Base-by-base conservation (phyloP, 1,140 invertebrate species). In the Drosophila saltans region DNA sequence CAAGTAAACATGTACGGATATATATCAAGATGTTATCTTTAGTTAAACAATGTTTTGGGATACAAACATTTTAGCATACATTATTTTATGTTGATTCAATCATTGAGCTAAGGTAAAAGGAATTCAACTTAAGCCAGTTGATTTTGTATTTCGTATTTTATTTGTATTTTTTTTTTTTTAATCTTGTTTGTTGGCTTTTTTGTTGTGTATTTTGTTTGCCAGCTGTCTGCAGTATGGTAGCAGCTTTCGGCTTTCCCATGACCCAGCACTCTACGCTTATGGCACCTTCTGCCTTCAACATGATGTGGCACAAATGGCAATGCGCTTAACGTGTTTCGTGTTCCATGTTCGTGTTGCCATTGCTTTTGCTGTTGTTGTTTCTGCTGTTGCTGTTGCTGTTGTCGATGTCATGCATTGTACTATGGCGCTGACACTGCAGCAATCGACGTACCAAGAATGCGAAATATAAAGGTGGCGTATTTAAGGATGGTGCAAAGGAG, bases 251-350 rank as follows among this genome's bases (percentile, higher is more conserved):
- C 64, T 55, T 86, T 85, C 82, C 66, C 82, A 85, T 72, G 82
- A 75, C 40, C 52, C 1, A 1, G 3, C 24, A 39, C 30, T 26
- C 24, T 30, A 28, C 4, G 45, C 9, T 11, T 16, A 26, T 16
- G 43, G 16, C 16, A 6, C 43, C 52, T 65, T 79, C 66, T 69
- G 76, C 73, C 72, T 73, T 77, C 72, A 62, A 63, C 75, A 66
- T 85, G 82, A 88, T 88, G 82, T 85, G 82, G 83, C 82, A 88
- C 83, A 85, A 85, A 85, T 85, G 81, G 81, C 81, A 84, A 84
- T 86, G 82, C 83, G 82, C 82, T 85, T 85, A 85, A 82, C 83
- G 83, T 85, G 74, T 76, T 79, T 75, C 77, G 73, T 78, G 78
- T 84, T 78, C 40, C 72, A 41, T 75, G 73, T 77, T 80, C 80